phyloP scores from a whole-genome alignment of 2,113 vertebrate genomes.

The Chrysemys picta region DNA sequence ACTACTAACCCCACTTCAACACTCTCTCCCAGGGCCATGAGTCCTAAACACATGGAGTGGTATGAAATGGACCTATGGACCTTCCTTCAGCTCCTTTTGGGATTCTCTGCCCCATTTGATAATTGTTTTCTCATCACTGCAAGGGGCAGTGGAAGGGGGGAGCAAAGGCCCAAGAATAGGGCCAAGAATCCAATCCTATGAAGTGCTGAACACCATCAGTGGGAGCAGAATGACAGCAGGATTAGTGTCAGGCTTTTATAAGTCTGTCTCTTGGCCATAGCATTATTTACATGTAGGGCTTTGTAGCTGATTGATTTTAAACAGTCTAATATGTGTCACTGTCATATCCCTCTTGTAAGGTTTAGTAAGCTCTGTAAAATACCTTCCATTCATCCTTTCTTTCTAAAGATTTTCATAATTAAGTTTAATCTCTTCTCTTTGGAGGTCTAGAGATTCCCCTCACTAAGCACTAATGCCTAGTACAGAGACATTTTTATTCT shows the following conservation, averaged over 20 bases:
- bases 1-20: background rate
- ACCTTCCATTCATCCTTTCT: background rate
- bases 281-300: background rate
- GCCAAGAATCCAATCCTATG: background rate
- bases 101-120: background rate
- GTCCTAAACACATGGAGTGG: background rate
- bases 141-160: background rate
- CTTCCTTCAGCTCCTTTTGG: background rate
- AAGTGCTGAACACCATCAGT: background rate
- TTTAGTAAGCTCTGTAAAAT: slow-evolving; percentile 3
- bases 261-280: background rate
- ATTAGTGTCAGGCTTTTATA: background rate
- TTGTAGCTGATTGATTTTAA: background rate
- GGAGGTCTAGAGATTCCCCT: background rate
- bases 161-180: background rate
- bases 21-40: background rate
- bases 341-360: background rate
- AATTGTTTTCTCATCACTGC: background rate
- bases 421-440: slow-evolving; percentile 22
- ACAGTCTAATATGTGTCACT: background rate
- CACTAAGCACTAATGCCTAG: background rate
- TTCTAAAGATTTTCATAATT: background rate
- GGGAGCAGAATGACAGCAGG: background rate
- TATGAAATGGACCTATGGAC: background rate
- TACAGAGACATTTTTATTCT: slow-evolving; percentile 1